phyloP scores from a whole-genome alignment of 1,140 invertebrate genomes.

The Temnothorax curvispinosus region DNA sequence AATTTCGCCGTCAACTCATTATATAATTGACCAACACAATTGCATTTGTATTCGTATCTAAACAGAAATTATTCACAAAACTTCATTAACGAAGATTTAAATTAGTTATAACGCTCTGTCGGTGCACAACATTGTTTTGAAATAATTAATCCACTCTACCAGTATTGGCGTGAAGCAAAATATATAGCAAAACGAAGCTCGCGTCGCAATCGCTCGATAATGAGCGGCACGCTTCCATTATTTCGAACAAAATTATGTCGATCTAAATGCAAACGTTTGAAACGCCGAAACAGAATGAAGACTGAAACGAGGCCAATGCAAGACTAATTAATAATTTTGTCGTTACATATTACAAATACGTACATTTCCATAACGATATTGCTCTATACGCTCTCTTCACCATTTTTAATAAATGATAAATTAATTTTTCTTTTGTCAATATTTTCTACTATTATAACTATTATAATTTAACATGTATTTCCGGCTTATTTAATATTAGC shows the following conservation, averaged over 20 bases:
- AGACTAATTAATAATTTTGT: constrained; percentile 40
- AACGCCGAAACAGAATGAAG: not conserved
- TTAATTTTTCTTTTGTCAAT: not conserved
- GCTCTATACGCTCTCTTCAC: not conserved
- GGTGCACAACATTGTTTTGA: constrained; percentile 23
- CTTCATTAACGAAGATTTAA: constrained; percentile 40
- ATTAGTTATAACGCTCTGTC: constrained; percentile 20
- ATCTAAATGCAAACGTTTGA: constrained; percentile 38
- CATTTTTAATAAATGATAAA: not conserved
- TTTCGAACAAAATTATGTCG: constrained; percentile 37
- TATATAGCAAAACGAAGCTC: constrained; percentile 10
- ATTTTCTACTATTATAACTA: not conserved
- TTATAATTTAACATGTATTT: not conserved
- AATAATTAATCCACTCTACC: constrained; percentile 45
- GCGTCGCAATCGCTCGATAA: constrained; percentile 13
- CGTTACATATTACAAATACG: not conserved
- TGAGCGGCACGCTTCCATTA: constrained; percentile 26
- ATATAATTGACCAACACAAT: constrained; percentile 7
- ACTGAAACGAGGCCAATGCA: not conserved
- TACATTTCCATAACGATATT: not conserved
- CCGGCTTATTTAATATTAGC: not conserved
- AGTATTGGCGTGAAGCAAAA: not conserved
- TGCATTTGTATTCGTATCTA: constrained; percentile 6
- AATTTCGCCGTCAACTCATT: not conserved
- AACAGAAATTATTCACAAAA: constrained; percentile 52